Conservation (phyloP, 2,113 vertebrate species). For the Brienomyrus longianalis region DNA sequence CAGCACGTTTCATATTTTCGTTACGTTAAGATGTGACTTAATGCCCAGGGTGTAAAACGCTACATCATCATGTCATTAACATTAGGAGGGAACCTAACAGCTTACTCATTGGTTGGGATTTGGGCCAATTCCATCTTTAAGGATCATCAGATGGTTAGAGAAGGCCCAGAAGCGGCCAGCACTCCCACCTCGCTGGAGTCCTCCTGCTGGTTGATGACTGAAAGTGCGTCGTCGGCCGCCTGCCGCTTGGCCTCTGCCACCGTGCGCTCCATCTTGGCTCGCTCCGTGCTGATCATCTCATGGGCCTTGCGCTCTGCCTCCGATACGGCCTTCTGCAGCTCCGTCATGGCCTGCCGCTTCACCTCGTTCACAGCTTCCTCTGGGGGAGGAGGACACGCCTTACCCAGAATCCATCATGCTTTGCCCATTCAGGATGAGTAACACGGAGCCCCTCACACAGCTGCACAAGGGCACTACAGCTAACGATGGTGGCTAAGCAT, state of each 20-base stretch:
- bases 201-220: constrained; percentile 88
- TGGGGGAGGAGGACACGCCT: constrained; percentile 54
- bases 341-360: constrained; percentile 93
- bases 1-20: background rate
- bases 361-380: constrained; percentile 98
- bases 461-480: background rate
- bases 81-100: background rate
- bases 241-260: constrained; percentile 88
- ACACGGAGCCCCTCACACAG: background rate
- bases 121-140: background rate
- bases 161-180: background rate
- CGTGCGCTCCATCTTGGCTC: constrained; percentile 92
- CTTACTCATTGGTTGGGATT: background rate
- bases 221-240: constrained; percentile 84
- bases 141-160: background rate
- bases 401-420: background rate
- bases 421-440: background rate
- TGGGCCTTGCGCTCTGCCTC: constrained; percentile 92
- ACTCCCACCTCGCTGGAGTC: constrained; percentile 87
- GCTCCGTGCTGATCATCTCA: constrained; percentile 85
- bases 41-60: background rate
- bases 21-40: background rate
- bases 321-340: constrained; percentile 92
- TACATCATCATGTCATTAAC: background rate
- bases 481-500: background rate